Percentiles rank a stretch among this genome's conserved stretches.
These are phyloP conservation scores for Riparia riparia DNA, from an alignment of 2,113 vertebrate genomes.

Conservation along the genomic window DNA sequence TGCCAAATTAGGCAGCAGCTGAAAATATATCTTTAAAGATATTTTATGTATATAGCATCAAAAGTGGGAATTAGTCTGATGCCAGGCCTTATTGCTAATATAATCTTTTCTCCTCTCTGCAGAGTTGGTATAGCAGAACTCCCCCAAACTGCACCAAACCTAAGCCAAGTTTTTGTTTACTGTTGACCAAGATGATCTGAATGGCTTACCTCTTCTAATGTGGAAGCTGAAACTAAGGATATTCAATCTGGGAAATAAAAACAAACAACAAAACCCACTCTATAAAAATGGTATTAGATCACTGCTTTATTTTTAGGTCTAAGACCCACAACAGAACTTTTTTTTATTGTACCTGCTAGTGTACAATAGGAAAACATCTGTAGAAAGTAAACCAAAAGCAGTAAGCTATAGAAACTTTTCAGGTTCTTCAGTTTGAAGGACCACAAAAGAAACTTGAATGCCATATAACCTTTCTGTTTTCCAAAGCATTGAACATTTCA, in stretches of 20 bases:
- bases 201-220: neutral
- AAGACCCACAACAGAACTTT: neutral
- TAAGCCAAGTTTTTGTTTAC: neutral
- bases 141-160: neutral
- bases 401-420: neutral
- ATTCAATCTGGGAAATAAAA: neutral
- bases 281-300: neutral
- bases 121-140: neutral
- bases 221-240: neutral
- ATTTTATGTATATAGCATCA: neutral
- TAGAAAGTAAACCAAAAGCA: neutral
- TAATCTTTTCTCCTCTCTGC: neutral
- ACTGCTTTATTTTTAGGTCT: neutral
- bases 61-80: neutral
- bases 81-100: neutral
- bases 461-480: conserved; percentile 7
- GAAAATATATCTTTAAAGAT: neutral
- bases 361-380: neutral
- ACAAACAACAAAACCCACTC: accelerated
- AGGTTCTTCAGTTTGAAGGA: neutral
- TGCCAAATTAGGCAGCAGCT: neutral
- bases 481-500: neutral
- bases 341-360: neutral
- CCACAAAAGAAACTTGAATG: neutral
- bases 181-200: neutral